Conservation (phyloP, 2,888 invertebrate species). For the Aspidiotus destructor region DNA sequence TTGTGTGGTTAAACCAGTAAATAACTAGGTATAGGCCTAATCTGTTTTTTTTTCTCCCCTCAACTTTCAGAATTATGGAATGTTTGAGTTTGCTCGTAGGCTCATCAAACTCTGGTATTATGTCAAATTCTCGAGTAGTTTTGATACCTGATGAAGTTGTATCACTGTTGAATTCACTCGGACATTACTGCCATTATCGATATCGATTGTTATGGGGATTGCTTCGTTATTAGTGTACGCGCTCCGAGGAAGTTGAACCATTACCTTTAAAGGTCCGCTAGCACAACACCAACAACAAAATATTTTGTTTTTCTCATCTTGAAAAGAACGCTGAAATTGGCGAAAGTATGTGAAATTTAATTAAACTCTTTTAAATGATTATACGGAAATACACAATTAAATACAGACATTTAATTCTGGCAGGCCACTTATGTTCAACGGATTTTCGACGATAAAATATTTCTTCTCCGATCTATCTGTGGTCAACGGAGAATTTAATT, state of each 20-base stretch:
- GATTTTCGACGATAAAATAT: conserved; percentile 70
- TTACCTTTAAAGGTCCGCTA: conserved; percentile 59
- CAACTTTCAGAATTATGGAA: too few species aligned
- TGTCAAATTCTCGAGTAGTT: not conserved
- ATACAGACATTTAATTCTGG: conserved; percentile 53
- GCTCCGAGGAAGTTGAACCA: conserved; percentile 57
- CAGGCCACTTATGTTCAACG: conserved; percentile 70
- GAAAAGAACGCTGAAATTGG: not conserved
- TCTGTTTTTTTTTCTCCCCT: too few species aligned
- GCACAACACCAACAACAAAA: conserved; percentile 71
- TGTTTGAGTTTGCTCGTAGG: too few species aligned
- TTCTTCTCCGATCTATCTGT: conserved; percentile 73
- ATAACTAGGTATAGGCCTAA: too few species aligned
- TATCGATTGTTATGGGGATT: conserved; percentile 58
- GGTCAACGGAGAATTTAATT: conserved; percentile 69
- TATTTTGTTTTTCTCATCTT: conserved; percentile 50
- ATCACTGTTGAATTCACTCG: conserved; percentile 44
- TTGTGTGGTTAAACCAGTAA: too few species aligned
- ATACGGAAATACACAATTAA: not conserved
- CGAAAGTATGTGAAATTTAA: not conserved
- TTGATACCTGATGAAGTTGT: not conserved
- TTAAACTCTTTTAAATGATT: not conserved
- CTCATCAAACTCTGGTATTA: too few species aligned
- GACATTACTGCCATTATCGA: conserved; percentile 66
- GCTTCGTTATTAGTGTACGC: conserved; percentile 69